These are phyloP conservation scores for Catonia carolina DNA, from an alignment of 2,888 invertebrate genomes.

Conservation along the genomic window DNA sequence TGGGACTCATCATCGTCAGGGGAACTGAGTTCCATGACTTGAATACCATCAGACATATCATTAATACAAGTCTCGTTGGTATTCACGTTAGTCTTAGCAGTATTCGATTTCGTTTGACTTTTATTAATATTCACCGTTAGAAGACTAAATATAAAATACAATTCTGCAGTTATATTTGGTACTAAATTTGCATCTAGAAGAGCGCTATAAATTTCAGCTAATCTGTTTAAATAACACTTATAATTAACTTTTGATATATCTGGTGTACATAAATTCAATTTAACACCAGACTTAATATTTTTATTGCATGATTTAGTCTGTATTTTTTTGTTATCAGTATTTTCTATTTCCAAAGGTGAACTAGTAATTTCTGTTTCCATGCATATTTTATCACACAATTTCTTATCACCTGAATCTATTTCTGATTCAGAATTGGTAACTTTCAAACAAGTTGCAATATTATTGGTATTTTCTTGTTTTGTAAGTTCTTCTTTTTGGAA, in stretches of 20 bases:
- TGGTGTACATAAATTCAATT: not conserved
- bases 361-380: too few species aligned
- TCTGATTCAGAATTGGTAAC: too few species aligned
- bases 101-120: not conserved
- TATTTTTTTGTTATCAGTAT: too few species aligned
- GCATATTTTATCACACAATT: too few species aligned
- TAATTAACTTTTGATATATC: slow-evolving; percentile 13
- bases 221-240: not conserved
- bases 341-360: too few species aligned
- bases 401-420: too few species aligned
- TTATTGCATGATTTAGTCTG: too few species aligned
- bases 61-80: not conserved
- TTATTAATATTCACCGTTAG: slow-evolving; percentile 13
- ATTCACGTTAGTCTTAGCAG: not conserved
- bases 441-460: too few species aligned
- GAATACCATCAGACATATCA: not conserved
- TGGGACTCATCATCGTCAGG: not conserved
- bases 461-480: too few species aligned
- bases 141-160: slow-evolving; percentile 27
- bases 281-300: too few species aligned
- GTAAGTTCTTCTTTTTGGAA: too few species aligned
- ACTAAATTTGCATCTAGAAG: slow-evolving; percentile 27
- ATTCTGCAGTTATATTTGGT: slow-evolving; percentile 26
- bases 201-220: slow-evolving; percentile 23
- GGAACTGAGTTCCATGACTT: not conserved